Percentiles rank a stretch among this genome's conserved stretches.
These are phyloP conservation scores for Pelobates fuscus DNA, from an alignment of 2,113 vertebrate species.

Conservation along the genomic window DNA sequence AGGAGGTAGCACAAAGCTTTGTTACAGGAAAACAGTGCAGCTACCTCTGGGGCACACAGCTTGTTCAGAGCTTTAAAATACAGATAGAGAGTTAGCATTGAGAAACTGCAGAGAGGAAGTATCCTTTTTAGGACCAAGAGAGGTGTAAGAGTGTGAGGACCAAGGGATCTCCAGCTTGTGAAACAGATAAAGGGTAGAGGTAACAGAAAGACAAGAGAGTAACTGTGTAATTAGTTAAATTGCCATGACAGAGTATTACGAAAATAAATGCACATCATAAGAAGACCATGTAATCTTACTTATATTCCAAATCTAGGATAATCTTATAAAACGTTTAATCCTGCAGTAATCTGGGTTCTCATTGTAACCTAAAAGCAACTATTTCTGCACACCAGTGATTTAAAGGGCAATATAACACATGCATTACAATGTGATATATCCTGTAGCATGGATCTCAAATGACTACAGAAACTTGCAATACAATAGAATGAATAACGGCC, in stretches of 20 bases:
- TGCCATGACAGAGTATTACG: background rate
- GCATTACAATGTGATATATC: too few species aligned
- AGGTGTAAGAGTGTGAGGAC: constrained; percentile 18
- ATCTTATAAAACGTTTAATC: background rate
- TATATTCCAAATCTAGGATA: constrained; percentile 2
- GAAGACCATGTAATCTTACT: background rate
- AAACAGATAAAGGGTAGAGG: background rate
- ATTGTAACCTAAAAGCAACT: background rate
- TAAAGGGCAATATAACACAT: too few species aligned
- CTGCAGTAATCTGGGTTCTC: background rate
- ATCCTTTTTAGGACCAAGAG: constrained; percentile 46
- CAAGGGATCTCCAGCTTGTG: constrained; percentile 22
- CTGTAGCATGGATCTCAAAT: too few species aligned
- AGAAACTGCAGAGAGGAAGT: constrained; percentile 58
- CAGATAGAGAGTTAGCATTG: constrained; percentile 56
- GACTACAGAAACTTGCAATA: too few species aligned
- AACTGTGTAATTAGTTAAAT: background rate
- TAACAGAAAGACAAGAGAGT: background rate
- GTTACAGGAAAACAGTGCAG: constrained; percentile 61
- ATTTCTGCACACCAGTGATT: background rate
- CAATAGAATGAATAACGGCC: too few species aligned
- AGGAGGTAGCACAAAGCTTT: constrained; percentile 64
- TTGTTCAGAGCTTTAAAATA: constrained; percentile 57
- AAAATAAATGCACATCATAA: background rate
- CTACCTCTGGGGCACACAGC: constrained; percentile 55